These are phyloP conservation scores for Pteropus alecto DNA, from an alignment of 2,113 vertebrate species.

Conservation along the genomic window DNA sequence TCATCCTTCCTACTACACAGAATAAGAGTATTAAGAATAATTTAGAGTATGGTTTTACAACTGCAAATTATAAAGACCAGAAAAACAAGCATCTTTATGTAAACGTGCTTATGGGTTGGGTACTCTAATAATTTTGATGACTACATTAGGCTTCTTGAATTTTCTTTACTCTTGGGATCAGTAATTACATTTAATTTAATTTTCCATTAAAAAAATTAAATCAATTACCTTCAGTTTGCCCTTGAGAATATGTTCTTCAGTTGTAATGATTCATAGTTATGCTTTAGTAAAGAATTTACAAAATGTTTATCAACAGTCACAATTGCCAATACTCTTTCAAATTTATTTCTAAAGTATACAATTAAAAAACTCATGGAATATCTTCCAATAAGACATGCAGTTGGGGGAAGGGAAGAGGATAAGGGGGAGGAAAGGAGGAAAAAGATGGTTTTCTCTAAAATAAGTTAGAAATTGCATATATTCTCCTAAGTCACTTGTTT, in stretches of 20 bases:
- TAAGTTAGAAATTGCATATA: neutral
- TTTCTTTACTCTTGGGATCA: constrained; percentile 6
- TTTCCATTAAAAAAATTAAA: constrained; percentile 69
- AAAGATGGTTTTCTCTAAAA: neutral
- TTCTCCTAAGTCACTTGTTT: neutral
- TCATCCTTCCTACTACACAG: neutral
- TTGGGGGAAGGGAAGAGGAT: neutral
- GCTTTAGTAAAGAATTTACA: constrained; percentile 10
- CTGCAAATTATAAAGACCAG: neutral
- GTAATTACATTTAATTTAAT: constrained; percentile 65
- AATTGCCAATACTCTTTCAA: neutral
- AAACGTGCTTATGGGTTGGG: neutral
- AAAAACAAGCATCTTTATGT: neutral
- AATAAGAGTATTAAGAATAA: neutral
- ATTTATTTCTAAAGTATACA: neutral
- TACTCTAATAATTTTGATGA: neutral
- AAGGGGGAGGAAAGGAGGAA: neutral
- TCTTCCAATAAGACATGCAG: neutral
- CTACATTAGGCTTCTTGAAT: constrained; percentile 11
- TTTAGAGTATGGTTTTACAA: neutral
- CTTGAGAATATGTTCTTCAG: constrained; percentile 14
- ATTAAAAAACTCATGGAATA: neutral
- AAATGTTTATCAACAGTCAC: constrained; percentile 58
- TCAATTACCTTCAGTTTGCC: constrained; percentile 39
- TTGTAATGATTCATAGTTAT: constrained; percentile 8